phyloP scores from a whole-genome alignment of 2,113 vertebrate species.

The Corynorhinus townsendii region DNA sequence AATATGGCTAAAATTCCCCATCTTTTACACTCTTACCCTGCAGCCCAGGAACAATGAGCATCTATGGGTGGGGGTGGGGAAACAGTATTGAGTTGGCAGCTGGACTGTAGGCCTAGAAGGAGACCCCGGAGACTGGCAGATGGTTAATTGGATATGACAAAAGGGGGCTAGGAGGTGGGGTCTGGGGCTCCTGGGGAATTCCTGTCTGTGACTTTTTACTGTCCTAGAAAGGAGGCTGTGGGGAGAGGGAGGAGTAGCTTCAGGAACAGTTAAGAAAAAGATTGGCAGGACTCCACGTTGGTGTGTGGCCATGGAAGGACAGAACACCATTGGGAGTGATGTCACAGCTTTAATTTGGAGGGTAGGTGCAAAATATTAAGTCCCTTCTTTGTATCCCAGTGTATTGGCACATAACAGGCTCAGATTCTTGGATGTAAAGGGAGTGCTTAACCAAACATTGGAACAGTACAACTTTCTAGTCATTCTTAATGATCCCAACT shows the following conservation, averaged over 20 bases:
- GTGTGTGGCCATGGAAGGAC: neutral
- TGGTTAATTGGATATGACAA: conserved; percentile 91
- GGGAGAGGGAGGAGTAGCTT: conserved; percentile 54
- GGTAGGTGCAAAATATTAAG: neutral
- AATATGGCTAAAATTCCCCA: conserved; percentile 5
- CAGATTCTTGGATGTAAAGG: conserved; percentile 24
- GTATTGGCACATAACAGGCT: neutral
- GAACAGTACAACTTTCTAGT: neutral
- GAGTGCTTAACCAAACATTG: neutral
- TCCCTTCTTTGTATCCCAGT: neutral
- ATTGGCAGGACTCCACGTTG: neutral
- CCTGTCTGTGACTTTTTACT: conserved; percentile 74
- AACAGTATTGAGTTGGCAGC: conserved; percentile 58
- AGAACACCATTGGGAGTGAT: neutral
- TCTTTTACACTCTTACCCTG: conserved; percentile 16
- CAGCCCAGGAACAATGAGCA: conserved; percentile 48
- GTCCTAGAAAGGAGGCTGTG: conserved; percentile 1
- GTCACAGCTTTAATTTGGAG: neutral
- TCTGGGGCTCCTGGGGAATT: conserved; percentile 80
- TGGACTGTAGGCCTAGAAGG: conserved; percentile 67
- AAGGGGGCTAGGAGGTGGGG: conserved; percentile 78
- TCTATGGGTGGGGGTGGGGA: neutral
- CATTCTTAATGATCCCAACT: neutral
- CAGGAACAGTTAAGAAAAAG: conserved; percentile 11
- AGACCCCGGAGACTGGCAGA: conserved; percentile 82